Percentiles rank a stretch among this genome's conserved stretches.
Evolutionary conservation across 2,888 invertebrate species (phyloP).

Genomic region (Ommatoiulus sabulosus): DNA sequence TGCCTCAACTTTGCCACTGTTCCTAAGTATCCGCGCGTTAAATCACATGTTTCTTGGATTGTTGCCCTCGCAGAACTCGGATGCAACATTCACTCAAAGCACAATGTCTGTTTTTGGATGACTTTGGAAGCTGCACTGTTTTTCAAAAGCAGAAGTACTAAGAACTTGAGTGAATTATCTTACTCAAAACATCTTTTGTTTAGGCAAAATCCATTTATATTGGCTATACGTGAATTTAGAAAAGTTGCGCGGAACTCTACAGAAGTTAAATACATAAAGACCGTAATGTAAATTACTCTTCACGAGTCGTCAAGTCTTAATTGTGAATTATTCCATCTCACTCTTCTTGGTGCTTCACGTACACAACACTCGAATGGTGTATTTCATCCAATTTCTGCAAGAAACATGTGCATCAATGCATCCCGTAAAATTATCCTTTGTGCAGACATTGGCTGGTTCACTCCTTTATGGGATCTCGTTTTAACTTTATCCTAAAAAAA

Average conservation of each 20-base stretch:
- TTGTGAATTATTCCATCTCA: neutral
- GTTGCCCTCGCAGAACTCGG: neutral
- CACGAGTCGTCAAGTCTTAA: too few relatives aligned
- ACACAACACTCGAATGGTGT: neutral
- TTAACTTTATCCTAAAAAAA: neutral
- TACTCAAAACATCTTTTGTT: too few relatives aligned
- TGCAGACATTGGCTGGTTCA: neutral
- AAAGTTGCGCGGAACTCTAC: too few relatives aligned
- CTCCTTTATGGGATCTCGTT: neutral
- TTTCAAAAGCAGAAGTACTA: too few relatives aligned
- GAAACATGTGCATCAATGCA: neutral
- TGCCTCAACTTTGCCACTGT: neutral
- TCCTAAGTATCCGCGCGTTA: neutral
- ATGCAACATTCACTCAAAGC: neutral
- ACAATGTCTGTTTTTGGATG: neutral
- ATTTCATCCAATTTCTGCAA: neutral
- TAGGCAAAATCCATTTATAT: too few relatives aligned
- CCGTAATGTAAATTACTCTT: too few relatives aligned
- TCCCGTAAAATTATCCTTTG: neutral
- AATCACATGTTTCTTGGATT: neutral
- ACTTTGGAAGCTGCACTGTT: too few relatives aligned
- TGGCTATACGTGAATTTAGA: too few relatives aligned
- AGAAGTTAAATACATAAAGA: too few relatives aligned
- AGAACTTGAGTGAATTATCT: too few relatives aligned
- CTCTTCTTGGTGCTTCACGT: neutral